Evolutionary conservation across 2,113 vertebrate species (phyloP).

Genomic region (Plotosus lineatus): DNA sequence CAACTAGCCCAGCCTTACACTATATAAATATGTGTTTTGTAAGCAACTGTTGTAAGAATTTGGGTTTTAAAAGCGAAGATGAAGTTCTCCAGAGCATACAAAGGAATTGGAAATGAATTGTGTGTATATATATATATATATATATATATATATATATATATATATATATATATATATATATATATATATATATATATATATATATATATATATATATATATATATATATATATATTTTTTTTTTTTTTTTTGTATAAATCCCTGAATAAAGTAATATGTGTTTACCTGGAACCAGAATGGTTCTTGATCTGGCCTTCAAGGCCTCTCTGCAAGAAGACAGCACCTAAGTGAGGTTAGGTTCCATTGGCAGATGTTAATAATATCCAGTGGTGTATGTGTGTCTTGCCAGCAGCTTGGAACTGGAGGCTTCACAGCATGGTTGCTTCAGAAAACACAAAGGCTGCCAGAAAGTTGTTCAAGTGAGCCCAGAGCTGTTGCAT

Average conservation of each 20-base stretch:
- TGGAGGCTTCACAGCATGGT: constrained; percentile 28
- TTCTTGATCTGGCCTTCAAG: constrained; percentile 18
- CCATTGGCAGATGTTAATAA: constrained; percentile 41
- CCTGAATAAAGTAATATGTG: constrained; percentile 34
- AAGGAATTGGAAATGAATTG: neutral
- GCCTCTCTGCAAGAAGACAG: constrained; percentile 21
- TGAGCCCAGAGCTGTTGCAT: constrained; percentile 5
- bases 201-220: too few species aligned
- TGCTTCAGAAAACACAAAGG: constrained; percentile 18
- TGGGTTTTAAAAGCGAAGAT: neutral
- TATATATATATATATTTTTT: too few species aligned
- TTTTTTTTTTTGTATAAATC: neutral
- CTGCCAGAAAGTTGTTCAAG: constrained; percentile 35
- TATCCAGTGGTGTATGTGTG: constrained; percentile 29
- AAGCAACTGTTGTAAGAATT: neutral
- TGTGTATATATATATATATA: too few species aligned
- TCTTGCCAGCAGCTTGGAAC: constrained; percentile 47
- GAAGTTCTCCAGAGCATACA: neutral
- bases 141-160: too few species aligned
- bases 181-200: too few species aligned
- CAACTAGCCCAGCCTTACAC: neutral
- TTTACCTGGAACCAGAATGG: constrained; percentile 41
- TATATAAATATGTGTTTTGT: neutral
- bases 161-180: too few species aligned
- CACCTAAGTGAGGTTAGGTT: constrained; percentile 27